Conservation (phyloP, 2,113 vertebrate genomes). For the Mustela lutreola region DNA sequence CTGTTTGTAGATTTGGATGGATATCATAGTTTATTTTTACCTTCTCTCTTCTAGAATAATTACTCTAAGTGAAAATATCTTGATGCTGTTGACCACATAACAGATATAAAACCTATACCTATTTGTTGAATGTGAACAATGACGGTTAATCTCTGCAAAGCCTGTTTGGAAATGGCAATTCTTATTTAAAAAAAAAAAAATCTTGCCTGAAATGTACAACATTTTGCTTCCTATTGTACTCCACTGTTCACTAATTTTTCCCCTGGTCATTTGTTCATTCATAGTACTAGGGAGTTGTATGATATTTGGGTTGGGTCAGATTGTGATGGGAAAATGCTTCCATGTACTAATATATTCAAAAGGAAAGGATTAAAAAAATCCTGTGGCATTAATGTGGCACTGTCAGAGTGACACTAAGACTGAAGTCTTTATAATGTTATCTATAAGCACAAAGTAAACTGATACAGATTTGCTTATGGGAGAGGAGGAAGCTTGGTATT, state of each 20-base stretch:
- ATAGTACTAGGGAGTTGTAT: neutral
- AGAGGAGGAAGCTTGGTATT: neutral
- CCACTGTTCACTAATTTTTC: neutral
- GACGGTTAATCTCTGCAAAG: neutral
- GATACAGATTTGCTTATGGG: neutral
- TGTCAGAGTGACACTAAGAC: neutral
- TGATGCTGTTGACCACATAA: neutral
- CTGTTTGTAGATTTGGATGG: neutral
- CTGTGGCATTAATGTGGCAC: neutral
- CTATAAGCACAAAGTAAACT: conserved; percentile 15
- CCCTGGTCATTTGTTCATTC: neutral
- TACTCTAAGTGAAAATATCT: conserved; percentile 1
- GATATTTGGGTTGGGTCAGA: neutral
- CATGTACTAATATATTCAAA: neutral
- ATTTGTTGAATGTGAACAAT: conserved; percentile 2
- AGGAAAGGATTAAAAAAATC: neutral
- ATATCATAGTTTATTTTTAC: neutral
- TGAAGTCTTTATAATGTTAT: neutral
- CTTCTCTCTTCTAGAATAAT: neutral
- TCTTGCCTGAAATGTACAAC: neutral
- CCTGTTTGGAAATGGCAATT: neutral
- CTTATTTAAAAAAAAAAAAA: neutral
- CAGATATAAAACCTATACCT: neutral
- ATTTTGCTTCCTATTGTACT: neutral
- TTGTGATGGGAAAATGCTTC: neutral